Percentiles rank a stretch among this genome's conserved stretches.
Evolutionary conservation across 2,797 vertebrate species (phyloP).

Genomic region (Potorous gilbertii): DNA sequence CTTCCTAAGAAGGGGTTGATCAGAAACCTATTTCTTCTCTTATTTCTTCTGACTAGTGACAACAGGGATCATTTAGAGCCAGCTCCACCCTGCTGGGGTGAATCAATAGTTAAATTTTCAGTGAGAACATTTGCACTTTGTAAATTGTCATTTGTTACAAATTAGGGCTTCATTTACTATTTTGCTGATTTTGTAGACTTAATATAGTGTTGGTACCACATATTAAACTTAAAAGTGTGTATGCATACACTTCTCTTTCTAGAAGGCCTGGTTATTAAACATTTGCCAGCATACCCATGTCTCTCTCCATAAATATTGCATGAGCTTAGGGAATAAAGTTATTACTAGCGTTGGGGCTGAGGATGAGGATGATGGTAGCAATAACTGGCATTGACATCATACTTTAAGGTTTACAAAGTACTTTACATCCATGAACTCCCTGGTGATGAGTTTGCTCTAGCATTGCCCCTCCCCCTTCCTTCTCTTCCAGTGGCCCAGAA

Average conservation of each 20-base stretch:
- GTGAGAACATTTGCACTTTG: neutral
- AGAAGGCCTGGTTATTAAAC: neutral
- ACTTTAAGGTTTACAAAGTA: neutral
- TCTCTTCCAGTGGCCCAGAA: neutral
- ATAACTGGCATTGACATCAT: neutral
- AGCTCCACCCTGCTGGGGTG: neutral
- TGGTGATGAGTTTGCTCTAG: neutral
- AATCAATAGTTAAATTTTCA: neutral
- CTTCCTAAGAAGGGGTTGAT: neutral
- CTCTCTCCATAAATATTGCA: neutral
- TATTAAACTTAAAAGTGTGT: neutral
- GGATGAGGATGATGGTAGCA: neutral
- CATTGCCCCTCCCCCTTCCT: neutral
- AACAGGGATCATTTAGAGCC: neutral
- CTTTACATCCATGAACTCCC: neutral
- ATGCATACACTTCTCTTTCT: neutral
- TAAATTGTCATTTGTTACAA: neutral
- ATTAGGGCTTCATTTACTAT: neutral
- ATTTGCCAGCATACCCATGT: neutral
- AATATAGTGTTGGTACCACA: neutral
- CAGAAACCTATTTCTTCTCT: neutral
- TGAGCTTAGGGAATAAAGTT: neutral
- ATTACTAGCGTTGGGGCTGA: neutral
- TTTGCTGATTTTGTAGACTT: neutral
- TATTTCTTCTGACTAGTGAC: neutral